Percentiles rank a stretch among this genome's conserved stretches.
Conservation (phyloP, 1,140 invertebrate species). For the Ostrea edulis region DNA sequence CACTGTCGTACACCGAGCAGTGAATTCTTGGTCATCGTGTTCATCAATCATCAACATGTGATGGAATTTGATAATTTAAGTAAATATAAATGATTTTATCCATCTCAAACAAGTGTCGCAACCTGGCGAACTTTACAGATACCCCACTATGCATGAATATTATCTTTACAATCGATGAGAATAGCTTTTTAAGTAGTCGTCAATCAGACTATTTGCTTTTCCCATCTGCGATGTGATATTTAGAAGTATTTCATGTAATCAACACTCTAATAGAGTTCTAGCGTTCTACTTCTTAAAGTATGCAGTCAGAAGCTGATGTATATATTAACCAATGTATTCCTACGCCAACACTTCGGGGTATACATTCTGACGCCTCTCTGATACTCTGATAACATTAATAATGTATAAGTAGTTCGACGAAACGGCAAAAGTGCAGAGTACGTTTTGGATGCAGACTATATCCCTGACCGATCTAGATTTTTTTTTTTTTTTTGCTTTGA, state of each 20-base stretch:
- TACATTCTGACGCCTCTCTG: neutral
- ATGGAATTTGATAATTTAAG: neutral
- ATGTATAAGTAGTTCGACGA: neutral
- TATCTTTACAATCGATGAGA: neutral
- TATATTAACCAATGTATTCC: neutral
- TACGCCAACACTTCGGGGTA: neutral
- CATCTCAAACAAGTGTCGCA: neutral
- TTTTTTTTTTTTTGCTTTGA: neutral
- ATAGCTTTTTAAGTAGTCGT: neutral
- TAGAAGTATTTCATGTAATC: neutral
- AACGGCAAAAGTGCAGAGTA: neutral
- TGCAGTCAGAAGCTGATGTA: neutral
- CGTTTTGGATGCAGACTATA: neutral
- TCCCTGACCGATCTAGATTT: neutral
- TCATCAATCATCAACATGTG: neutral
- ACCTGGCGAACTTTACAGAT: neutral
- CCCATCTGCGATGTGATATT: neutral
- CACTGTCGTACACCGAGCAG: neutral
- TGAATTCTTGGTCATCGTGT: neutral
- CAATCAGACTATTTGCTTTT: neutral
- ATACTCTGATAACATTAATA: neutral
- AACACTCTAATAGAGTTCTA: neutral
- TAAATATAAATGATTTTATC: neutral
- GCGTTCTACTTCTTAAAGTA: neutral
- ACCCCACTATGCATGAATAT: neutral